Percentiles rank a stretch among this genome's conserved stretches.
phyloP scores from a whole-genome alignment of 2,888 invertebrate species.

The Leptinotarsa juncta region DNA sequence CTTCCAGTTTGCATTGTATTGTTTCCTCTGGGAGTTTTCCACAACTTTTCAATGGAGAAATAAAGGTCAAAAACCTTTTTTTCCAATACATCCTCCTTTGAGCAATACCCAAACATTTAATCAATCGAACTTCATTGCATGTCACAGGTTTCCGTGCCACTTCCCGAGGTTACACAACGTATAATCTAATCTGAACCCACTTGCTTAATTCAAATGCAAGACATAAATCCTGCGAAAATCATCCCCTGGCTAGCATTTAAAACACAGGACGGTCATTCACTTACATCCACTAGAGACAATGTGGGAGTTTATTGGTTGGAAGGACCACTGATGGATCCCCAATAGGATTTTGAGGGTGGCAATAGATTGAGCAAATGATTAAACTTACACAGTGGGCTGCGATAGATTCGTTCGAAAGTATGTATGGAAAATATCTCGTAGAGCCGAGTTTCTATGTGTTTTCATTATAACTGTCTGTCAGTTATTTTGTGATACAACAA shows the following conservation, averaged over 20 bases:
- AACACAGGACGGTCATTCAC: conserved; percentile 28
- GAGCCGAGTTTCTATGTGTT: too few species aligned
- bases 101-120: neutral
- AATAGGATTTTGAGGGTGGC: conserved; percentile 4
- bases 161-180: conserved; percentile 5
- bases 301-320: conserved; percentile 25
- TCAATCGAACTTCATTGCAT: neutral
- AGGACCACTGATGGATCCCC: conserved; percentile 12
- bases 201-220: conserved; percentile 31
- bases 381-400: neutral
- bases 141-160: neutral
- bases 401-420: too few species aligned
- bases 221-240: conserved; percentile 17
- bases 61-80: too few species aligned
- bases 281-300: conserved; percentile 22
- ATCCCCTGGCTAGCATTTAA: conserved; percentile 26
- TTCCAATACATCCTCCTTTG: too few species aligned
- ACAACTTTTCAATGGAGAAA: too few species aligned
- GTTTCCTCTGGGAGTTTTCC: too few species aligned
- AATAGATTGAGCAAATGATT: neutral
- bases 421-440: too few species aligned
- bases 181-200: conserved; percentile 24
- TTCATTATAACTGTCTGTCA: too few species aligned
- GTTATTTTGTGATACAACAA: too few species aligned
- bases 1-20: too few species aligned